Conservation (phyloP, 2,888 invertebrate genomes). For the Hypomecis punctinalis region DNA sequence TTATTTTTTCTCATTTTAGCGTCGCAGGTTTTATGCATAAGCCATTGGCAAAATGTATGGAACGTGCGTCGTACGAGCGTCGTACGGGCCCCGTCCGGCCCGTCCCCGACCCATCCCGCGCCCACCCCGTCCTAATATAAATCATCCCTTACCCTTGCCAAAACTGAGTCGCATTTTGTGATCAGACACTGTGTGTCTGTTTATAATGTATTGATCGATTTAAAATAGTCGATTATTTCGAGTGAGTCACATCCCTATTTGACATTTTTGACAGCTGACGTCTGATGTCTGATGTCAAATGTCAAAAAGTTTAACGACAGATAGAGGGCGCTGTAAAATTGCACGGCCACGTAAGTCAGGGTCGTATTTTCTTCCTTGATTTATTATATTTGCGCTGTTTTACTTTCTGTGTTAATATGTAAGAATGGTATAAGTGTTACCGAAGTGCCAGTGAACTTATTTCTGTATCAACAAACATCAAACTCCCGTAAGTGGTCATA, state of each 20-base stretch:
- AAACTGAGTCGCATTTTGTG: too few relatives aligned
- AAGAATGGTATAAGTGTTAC: conserved; percentile 71
- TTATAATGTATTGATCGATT: too few relatives aligned
- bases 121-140: too few relatives aligned
- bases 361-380: conserved; percentile 78
- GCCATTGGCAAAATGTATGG: too few relatives aligned
- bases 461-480: conserved; percentile 61
- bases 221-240: conserved; percentile 13
- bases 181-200: too few relatives aligned
- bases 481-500: conserved; percentile 66
- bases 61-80: too few relatives aligned
- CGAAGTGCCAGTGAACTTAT: conserved; percentile 63
- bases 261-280: conserved; percentile 54
- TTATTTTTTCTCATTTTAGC: too few relatives aligned
- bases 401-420: conserved; percentile 69
- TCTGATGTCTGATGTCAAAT: conserved; percentile 43
- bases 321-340: conserved; percentile 79
- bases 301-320: conserved; percentile 67
- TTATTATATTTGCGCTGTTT: conserved; percentile 70
- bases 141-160: too few relatives aligned
- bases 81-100: too few relatives aligned
- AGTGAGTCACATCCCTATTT: conserved; percentile 38
- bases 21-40: too few relatives aligned
- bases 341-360: conserved; percentile 84
- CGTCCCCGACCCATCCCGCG: too few relatives aligned